Evolutionary conservation across 1,140 invertebrate species (phyloP), one percentile per base, ranked within the genome.

Genomic region (Cotesia glomerata): DNA sequence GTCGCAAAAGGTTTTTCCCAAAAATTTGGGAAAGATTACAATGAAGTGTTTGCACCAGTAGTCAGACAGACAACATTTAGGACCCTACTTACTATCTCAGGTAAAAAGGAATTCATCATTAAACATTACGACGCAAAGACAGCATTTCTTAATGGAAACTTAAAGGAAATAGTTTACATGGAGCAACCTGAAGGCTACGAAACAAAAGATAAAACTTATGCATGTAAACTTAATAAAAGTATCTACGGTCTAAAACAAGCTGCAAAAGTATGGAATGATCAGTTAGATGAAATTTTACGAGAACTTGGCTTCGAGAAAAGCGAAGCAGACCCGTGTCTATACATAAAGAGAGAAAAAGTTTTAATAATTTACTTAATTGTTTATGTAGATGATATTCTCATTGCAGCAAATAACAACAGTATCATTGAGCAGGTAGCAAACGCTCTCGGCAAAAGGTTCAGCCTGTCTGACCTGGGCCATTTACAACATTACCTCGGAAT

Each of bases 121-220:
- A 62, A 45, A 4, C 78, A 82, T 56, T 78, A 85, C 49, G 84
- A 86, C 67, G 77, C 87, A 0, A 81, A 79, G 74, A 84, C 82
- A 16, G 85, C 86, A 11, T 88, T 85, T 74, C 71, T 88, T 9
- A 76, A 88, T 80, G 86, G 83, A n/a, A 72, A 84, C 13, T 54
- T 88, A 26, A 73, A 83, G 39, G 86, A 88, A 75, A 76, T 77
- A 14, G 81, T 88, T 34, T 87, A 78, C 71, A 88, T 88, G 81
- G 18, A 75, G 69, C 77, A 81, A 69, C 85, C 87, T 52, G 56
- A 84, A 49, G 81, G 80, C 1, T 39, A 9, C 1, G 26, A 14
- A 18, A 45, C 58, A 35, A 5, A 4, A 5, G 72, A 11, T 63
- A 71, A 34, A 54, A 26, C 13, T 58, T 39, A 49, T 63, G 68